A percentile compares a stretch with the other conserved stretches of the same genome.
These are phyloP conservation scores for Pseudomyrmex sp. DNA, from an alignment of 1,140 invertebrate species.

Conservation along the genomic window DNA sequence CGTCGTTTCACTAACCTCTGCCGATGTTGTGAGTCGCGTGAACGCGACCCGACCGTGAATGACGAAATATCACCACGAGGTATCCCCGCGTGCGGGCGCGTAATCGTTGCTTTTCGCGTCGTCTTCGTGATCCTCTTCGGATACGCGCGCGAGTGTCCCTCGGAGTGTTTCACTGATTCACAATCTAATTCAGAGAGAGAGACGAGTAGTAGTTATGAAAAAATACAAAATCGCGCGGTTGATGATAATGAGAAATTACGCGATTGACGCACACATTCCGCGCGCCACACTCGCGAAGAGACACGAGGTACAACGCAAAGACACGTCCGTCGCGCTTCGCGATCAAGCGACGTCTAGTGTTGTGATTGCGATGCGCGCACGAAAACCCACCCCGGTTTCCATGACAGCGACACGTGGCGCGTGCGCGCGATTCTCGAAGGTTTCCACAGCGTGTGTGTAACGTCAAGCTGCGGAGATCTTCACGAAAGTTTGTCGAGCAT, in stretches of 20 bases:
- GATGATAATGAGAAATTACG: background rate
- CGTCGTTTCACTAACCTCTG: slow-evolving; percentile 71
- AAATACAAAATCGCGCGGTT: no score
- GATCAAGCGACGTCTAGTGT: slow-evolving; percentile 69
- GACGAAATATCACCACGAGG: slow-evolving; percentile 61
- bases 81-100: background rate
- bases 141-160: background rate
- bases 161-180: background rate
- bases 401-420: slow-evolving; percentile 70
- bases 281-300: slow-evolving; percentile 1
- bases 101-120: background rate
- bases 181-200: background rate
- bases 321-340: slow-evolving; percentile 58
- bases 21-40: slow-evolving; percentile 61
- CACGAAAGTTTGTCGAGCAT: no score
- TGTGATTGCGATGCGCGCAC: slow-evolving; percentile 68
- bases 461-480: no score
- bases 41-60: slow-evolving; percentile 67
- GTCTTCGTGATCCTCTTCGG: slow-evolving; percentile 12
- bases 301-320: background rate
- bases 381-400: slow-evolving; percentile 76
- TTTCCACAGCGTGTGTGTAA: no score
- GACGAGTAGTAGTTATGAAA: no score
- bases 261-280: slow-evolving; percentile 21
- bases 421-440: slow-evolving; percentile 37